These are phyloP conservation scores for Drosophila asahinai DNA, from an alignment of 1,140 invertebrate species.

Conservation along the genomic window DNA sequence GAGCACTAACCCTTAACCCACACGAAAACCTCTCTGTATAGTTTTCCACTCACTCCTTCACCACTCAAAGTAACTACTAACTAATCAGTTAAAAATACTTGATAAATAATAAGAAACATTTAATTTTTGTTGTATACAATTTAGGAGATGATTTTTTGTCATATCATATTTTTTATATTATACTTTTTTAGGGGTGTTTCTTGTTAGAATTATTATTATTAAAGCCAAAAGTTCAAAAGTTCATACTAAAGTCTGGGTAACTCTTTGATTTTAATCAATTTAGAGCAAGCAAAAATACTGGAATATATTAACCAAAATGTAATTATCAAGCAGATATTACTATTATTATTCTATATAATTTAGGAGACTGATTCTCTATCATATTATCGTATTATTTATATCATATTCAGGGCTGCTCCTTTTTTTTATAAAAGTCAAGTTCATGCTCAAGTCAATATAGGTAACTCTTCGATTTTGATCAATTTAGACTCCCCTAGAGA, in stretches of 20 bases:
- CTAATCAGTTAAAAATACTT: neutral
- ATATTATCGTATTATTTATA: no score
- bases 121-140: neutral
- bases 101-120: neutral
- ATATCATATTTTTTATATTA: no score
- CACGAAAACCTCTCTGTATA: neutral
- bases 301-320: no score
- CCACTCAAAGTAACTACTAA: neutral
- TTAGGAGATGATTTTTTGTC: no score
- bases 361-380: no score
- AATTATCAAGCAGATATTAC: no score
- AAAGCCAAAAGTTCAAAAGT: neutral
- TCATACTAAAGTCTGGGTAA: neutral
- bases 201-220: neutral
- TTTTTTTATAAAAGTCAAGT: neutral
- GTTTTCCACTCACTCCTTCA: neutral
- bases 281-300: no score
- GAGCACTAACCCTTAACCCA: conserved; percentile 6
- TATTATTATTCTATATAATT: no score
- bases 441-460: neutral
- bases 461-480: neutral
- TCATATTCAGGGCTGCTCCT: no score
- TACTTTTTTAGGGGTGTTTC: no score
- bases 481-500: neutral
- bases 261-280: no score